Evolutionary conservation across 1,140 invertebrate species (phyloP).

Genomic region (Zaprionus davidi): DNA sequence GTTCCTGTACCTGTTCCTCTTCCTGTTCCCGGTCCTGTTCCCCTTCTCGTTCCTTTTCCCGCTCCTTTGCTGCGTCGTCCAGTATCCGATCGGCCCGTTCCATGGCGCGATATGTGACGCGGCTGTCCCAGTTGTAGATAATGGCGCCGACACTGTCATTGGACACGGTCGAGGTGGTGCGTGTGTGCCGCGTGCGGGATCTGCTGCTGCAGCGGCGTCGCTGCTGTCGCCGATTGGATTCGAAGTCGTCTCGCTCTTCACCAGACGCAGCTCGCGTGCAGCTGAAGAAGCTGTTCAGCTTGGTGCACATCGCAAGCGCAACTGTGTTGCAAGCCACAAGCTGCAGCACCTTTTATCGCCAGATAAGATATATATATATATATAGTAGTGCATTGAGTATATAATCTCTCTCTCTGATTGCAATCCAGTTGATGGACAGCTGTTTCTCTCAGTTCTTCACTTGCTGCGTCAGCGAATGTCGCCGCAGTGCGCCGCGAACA

Average conservation of each 20-base stretch:
- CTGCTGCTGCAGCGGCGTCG: not conserved
- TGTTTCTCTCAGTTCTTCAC: not conserved
- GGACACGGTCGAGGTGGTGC: not conserved
- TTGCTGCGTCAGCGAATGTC: not conserved
- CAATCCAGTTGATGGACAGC: not conserved
- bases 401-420: not conserved
- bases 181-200: not conserved
- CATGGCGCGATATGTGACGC: not conserved
- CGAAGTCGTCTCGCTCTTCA: slow-evolving; percentile 23
- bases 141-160: not conserved
- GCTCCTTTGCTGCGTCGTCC: not conserved
- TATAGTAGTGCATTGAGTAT: too few species aligned
- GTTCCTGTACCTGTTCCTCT: not conserved
- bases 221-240: not conserved
- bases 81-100: not conserved
- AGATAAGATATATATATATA: not conserved
- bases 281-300: slow-evolving; percentile 36
- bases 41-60: not conserved
- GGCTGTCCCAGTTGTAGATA: not conserved
- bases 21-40: not conserved
- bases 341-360: slow-evolving; percentile 27
- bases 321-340: not conserved
- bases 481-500: not conserved
- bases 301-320: slow-evolving; percentile 35
- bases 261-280: slow-evolving; percentile 24